Conservation (phyloP, 2,888 invertebrate species). For the Drosophila pseudotalamancana region DNA sequence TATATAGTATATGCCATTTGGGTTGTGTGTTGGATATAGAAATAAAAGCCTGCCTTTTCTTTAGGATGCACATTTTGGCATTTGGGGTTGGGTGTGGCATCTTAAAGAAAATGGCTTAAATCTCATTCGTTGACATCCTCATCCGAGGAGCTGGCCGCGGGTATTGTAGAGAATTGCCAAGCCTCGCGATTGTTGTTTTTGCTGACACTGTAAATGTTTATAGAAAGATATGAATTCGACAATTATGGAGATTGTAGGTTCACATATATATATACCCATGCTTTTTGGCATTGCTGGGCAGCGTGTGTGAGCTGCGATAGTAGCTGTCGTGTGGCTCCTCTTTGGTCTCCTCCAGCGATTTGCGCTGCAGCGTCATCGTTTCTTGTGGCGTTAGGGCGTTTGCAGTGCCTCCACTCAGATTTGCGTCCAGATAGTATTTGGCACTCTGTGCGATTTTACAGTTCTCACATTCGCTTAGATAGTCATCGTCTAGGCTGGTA, state of each 20-base stretch:
- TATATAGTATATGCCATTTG: conserved; percentile 11
- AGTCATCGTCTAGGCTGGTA: conserved; percentile 87
- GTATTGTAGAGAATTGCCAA: conserved; percentile 87
- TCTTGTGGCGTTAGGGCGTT: conserved; percentile 85
- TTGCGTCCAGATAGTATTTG: conserved; percentile 87
- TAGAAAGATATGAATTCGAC: too few relatives aligned
- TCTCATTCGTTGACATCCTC: conserved; percentile 85
- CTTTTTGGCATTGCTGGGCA: conserved; percentile 87
- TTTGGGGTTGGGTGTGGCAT: conserved; percentile 37
- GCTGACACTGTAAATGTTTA: conserved; percentile 82
- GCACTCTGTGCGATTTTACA: conserved; percentile 91
- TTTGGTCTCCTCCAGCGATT: conserved; percentile 83
- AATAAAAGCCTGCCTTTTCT: conserved; percentile 70
- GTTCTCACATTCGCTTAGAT: conserved; percentile 93
- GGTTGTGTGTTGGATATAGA: background rate
- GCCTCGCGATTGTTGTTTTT: conserved; percentile 86
- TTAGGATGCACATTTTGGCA: conserved; percentile 60
- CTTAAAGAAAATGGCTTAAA: conserved; percentile 84
- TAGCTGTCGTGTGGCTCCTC: conserved; percentile 85
- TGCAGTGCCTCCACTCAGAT: conserved; percentile 82
- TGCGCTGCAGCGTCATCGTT: conserved; percentile 89
- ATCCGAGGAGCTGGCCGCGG: conserved; percentile 86
- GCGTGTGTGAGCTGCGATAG: conserved; percentile 87
- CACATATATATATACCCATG: conserved; percentile 82
- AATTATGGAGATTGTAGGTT: background rate